These are phyloP conservation scores for Scatophagus argus DNA, from an alignment of 2,113 vertebrate species.

Conservation along the genomic window DNA sequence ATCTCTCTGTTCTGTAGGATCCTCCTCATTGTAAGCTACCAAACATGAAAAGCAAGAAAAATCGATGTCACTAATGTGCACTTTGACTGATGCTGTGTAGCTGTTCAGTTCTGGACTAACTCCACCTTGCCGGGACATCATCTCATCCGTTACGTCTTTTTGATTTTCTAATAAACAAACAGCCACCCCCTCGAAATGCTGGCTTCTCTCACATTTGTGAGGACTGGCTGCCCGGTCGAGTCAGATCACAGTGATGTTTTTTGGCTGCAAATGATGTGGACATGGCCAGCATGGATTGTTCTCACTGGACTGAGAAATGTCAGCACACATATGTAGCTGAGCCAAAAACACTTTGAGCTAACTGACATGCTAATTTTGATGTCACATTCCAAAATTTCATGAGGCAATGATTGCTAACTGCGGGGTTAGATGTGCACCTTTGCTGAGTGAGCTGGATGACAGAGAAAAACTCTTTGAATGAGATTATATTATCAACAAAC, in stretches of 20 bases:
- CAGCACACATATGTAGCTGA: not conserved
- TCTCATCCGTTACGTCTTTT: conserved; percentile 1
- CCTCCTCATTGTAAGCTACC: not conserved
- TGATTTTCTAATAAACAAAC: conserved; percentile 25
- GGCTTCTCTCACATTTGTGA: not conserved
- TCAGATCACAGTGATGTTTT: not conserved
- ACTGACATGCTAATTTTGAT: conserved; percentile 47
- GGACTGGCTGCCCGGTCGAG: not conserved
- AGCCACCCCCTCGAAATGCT: not conserved
- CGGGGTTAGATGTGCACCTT: not conserved
- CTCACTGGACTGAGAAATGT: conserved; percentile 25
- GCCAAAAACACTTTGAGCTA: conserved; percentile 44
- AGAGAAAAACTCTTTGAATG: not conserved
- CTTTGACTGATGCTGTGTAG: not conserved
- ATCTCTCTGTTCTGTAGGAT: not conserved
- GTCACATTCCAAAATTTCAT: conserved; percentile 19
- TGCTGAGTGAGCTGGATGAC: not conserved
- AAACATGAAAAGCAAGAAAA: not conserved
- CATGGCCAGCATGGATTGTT: conserved; percentile 20
- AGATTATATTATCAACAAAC: too few species aligned
- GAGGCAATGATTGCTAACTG: not conserved
- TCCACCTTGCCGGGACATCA: not conserved
- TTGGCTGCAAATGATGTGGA: conserved; percentile 15
- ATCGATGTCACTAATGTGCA: conserved; percentile 7
- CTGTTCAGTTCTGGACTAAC: not conserved